phyloP scores from a whole-genome alignment of 1,140 invertebrate genomes.

The Drosophila nikananu region DNA sequence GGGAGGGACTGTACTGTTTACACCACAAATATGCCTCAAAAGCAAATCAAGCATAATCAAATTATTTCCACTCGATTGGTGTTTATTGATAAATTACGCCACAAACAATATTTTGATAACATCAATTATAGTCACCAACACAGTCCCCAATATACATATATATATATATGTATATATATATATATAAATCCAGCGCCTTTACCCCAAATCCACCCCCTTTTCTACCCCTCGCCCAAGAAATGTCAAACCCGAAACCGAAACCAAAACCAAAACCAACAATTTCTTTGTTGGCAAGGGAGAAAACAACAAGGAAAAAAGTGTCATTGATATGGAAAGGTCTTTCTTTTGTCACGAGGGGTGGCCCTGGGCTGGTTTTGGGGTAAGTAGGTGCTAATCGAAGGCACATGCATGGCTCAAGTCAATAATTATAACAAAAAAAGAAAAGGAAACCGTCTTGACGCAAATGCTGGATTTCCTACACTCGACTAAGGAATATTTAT shows the following conservation, averaged over 20 bases:
- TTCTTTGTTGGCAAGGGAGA: slow-evolving; percentile 11
- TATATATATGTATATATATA: background rate
- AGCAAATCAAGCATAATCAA: slow-evolving; percentile 85
- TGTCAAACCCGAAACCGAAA: slow-evolving; percentile 8
- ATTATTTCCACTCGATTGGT: slow-evolving; percentile 85
- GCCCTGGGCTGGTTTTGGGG: background rate
- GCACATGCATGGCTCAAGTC: slow-evolving; percentile 29
- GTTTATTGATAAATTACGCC: slow-evolving; percentile 85
- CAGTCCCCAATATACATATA: slow-evolving; percentile 8
- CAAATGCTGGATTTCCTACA: slow-evolving; percentile 4
- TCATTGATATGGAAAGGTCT: slow-evolving; percentile 38
- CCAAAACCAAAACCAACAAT: slow-evolving; percentile 23
- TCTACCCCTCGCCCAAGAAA: background rate
- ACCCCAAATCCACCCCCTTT: slow-evolving; percentile 8
- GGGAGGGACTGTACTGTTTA: slow-evolving; percentile 49
- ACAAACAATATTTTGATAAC: slow-evolving; percentile 85
- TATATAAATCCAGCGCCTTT: background rate
- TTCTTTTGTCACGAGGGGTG: slow-evolving; percentile 21
- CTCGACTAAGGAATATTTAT: slow-evolving; percentile 19
- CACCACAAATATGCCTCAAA: slow-evolving; percentile 83
- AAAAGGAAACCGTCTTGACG: background rate
- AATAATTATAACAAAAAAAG: slow-evolving; percentile 31
- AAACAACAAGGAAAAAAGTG: slow-evolving; percentile 17
- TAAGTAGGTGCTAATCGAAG: slow-evolving; percentile 44
- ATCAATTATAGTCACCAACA: slow-evolving; percentile 83